Base-by-base conservation (phyloP, 1,140 invertebrate species). In the Neelides sp. region DNA sequence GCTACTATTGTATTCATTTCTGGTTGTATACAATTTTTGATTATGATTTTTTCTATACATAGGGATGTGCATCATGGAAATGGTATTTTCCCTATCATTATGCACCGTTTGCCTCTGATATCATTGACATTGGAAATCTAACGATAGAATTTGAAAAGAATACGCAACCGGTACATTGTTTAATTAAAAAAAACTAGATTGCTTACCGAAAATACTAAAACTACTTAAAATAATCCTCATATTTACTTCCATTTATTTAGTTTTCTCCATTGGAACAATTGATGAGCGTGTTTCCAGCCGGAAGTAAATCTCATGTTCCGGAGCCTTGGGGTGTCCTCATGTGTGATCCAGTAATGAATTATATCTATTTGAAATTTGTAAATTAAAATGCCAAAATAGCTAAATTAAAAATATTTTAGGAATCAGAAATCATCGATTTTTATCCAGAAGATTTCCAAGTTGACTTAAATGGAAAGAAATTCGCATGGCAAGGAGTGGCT, bases 51-150 rank as follows among this genome's bases (percentile, higher is more conserved):
- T n/a, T n/a, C n/a, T n/a, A n/a, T n/a, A n/a, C n/a, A n/a, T 61
- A 80, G 78, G 96, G 96, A 36, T 98, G 95, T 72, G 85, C 91
- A 19, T 96, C 91, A 2, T 99, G 96, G 96, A 90, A 95, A 68
- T 99, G 96, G 96, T 98, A 96, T 72, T 99, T 92, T 70, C 96
- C 96, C 0, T 98, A 94, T 68, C 95, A 99, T 70, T 99, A 98
- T 75, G 95, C 96, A 2, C 95, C 95, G n/a, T 99, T 99, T 73
- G 95, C 96, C 3, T 97, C 93, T 2, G 95, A 99, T 72, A 98
- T 99, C 69, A 75, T 90, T 20, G 89, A 96, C 64, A 86, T 98
- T 32, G 78, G 76, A 42, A 80, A 84, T 10, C 68, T 94, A 2
- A 79, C 82, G 36, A 87, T 85, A 1, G 75, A 82, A 62, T 98